A percentile compares a stretch with the other conserved stretches of the same genome.
These are phyloP conservation scores for Polietes domitor DNA, from an alignment of 2,888 invertebrate species.

Conservation along the genomic window DNA sequence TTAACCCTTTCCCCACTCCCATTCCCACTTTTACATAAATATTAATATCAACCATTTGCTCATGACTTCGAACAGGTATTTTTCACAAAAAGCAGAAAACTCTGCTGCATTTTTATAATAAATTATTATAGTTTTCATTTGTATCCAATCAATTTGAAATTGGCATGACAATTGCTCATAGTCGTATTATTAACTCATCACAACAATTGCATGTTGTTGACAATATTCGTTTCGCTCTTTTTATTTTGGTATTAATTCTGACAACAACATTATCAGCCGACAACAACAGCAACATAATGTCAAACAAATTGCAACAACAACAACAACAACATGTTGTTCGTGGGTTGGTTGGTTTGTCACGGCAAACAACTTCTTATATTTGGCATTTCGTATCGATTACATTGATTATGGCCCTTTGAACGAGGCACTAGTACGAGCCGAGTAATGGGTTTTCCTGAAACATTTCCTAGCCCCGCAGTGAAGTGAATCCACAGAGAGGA, in stretches of 20 bases:
- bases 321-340: background rate
- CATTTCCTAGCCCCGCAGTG: background rate
- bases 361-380: background rate
- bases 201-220: conserved; percentile 56
- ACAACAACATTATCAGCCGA: background rate
- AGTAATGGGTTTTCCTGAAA: conserved; percentile 41
- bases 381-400: conserved; percentile 61
- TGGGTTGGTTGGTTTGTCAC: background rate
- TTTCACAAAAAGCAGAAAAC: background rate
- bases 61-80: background rate
- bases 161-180: conserved; percentile 33
- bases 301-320: conserved; percentile 22
- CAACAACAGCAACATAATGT: conserved; percentile 1
- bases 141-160: conserved; percentile 44
- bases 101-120: conserved; percentile 13
- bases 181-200: conserved; percentile 27
- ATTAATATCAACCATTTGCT: background rate
- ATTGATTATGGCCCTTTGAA: conserved; percentile 60
- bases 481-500: conserved; percentile 22
- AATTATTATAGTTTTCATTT: conserved; percentile 52
- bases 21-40: background rate
- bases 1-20: background rate
- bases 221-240: conserved; percentile 33
- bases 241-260: background rate
- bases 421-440: conserved; percentile 20